phyloP scores from a whole-genome alignment of 2,888 invertebrate species.

The Cantharis flavilabris region DNA sequence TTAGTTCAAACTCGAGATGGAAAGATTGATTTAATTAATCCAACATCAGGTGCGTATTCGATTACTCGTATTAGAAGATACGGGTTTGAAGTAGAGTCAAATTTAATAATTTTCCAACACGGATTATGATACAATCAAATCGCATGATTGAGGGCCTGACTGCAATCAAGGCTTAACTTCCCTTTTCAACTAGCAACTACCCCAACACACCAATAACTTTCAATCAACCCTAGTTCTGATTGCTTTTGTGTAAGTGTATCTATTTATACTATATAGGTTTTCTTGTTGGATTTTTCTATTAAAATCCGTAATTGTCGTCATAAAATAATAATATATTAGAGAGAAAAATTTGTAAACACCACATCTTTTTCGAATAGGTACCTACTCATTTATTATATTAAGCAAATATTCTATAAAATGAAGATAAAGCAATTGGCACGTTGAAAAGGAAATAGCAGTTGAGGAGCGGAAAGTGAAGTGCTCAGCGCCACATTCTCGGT shows the following conservation, averaged over 20 bases:
- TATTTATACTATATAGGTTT: background rate
- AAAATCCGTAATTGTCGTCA: background rate
- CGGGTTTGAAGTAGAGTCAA: slow-evolving; percentile 19
- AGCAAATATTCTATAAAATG: slow-evolving; percentile 1
- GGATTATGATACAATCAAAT: slow-evolving; percentile 34
- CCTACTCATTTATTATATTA: background rate
- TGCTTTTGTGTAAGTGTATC: slow-evolving; percentile 18
- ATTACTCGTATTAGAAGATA: background rate
- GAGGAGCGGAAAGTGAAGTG: slow-evolving; percentile 30
- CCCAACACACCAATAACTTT: slow-evolving; percentile 26
- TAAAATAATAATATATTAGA: background rate
- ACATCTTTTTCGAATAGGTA: background rate
- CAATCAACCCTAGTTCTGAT: slow-evolving; percentile 24
- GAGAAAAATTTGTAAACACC: background rate
- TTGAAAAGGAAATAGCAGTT: slow-evolving; percentile 31
- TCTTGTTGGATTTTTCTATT: background rate
- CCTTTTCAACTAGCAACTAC: slow-evolving; percentile 21
- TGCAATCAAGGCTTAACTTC: slow-evolving; percentile 37
- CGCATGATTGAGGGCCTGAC: slow-evolving; percentile 36
- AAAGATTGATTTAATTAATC: background rate
- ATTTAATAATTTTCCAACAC: slow-evolving; percentile 37
- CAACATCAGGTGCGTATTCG: background rate
- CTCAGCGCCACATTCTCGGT: slow-evolving; percentile 28
- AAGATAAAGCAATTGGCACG: slow-evolving; percentile 26
- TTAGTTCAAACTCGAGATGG: background rate